Evolutionary conservation across 2,797 vertebrate genomes (phyloP).

Genomic region (Tympanoctomys barrerae): DNA sequence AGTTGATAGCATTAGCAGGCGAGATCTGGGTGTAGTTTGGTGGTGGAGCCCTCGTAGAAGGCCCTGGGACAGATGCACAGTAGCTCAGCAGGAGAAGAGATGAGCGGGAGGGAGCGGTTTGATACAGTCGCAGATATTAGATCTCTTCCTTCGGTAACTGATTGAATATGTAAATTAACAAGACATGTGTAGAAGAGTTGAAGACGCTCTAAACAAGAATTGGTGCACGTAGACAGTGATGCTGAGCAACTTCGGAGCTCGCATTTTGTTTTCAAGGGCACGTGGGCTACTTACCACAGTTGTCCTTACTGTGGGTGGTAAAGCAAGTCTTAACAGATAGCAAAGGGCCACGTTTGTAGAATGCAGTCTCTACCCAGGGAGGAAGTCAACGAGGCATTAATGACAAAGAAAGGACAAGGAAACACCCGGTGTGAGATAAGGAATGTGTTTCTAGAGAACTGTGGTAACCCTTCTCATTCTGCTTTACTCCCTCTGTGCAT

Average conservation of each 20-base stretch:
- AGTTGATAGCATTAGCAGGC: background rate
- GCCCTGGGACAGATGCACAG: background rate
- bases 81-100: background rate
- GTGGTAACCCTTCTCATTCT: background rate
- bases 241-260: background rate
- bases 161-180: background rate
- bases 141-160: background rate
- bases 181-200: background rate
- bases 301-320: background rate
- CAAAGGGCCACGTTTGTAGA: background rate
- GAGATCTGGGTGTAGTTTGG: background rate
- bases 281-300: background rate
- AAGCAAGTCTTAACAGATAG: background rate
- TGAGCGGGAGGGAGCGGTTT: background rate
- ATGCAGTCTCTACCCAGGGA: background rate
- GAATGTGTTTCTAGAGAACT: background rate
- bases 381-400: background rate
- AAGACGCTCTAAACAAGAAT: background rate
- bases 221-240: background rate
- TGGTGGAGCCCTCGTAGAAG: background rate
- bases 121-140: background rate
- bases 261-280: background rate
- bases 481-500: background rate
- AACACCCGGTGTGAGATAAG: background rate
- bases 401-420: background rate